These are phyloP conservation scores for Lobophora halterata DNA, from an alignment of 2,888 invertebrate genomes.

Conservation along the genomic window DNA sequence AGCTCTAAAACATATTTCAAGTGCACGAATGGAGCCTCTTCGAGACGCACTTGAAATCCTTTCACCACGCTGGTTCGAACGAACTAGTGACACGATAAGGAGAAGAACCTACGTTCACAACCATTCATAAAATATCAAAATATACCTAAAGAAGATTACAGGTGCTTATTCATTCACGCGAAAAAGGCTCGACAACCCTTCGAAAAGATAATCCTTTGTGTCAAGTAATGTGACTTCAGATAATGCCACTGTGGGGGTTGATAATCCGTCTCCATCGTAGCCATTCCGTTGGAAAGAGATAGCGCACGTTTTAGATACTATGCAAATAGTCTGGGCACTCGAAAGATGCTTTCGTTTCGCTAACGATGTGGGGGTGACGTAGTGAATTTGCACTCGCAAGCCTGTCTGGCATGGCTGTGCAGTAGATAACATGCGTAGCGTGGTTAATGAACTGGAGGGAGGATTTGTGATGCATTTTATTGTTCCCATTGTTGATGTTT, in stretches of 20 bases:
- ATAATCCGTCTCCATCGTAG: constrained; percentile 14
- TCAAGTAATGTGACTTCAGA: constrained; percentile 8
- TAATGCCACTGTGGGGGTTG: constrained; percentile 13
- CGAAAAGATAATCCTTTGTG: constrained; percentile 7
- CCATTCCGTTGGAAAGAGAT: constrained; percentile 17
- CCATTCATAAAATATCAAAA: constrained; percentile 8
- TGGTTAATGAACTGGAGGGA: constrained; percentile 20
- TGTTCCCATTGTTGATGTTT: constrained; percentile 9
- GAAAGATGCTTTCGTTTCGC: constrained; percentile 45
- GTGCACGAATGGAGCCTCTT: no score
- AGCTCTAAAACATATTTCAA: no score
- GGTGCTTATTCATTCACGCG: constrained; percentile 12
- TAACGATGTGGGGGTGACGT: constrained; percentile 51
- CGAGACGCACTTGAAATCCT: no score
- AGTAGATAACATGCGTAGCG: constrained; percentile 14
- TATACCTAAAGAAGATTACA: constrained; percentile 9
- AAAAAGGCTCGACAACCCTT: constrained; percentile 5
- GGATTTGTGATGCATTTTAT: constrained; percentile 4
- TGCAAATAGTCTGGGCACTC: constrained; percentile 48
- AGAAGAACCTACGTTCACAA: constrained; percentile 8
- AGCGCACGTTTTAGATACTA: constrained; percentile 31
- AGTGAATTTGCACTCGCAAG: constrained; percentile 33
- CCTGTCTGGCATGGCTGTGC: constrained; percentile 19
- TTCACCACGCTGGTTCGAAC: no score
- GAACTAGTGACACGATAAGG: no score